These are phyloP conservation scores for Danaus melanippus DNA, from an alignment of 1,140 invertebrate genomes.

Conservation along the genomic window DNA sequence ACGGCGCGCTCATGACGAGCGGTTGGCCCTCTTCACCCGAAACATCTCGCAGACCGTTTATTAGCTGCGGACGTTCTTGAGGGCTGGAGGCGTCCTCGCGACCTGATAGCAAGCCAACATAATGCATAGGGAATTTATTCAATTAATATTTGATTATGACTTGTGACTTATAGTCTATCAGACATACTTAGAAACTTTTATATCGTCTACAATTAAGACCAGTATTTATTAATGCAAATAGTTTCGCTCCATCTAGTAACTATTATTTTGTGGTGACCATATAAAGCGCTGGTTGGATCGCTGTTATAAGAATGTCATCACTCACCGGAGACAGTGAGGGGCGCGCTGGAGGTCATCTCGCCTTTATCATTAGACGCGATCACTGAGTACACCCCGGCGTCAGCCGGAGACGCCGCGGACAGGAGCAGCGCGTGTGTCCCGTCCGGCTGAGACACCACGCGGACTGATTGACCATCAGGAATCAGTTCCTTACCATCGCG, in stretches of 20 bases:
- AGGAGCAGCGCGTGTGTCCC: slow-evolving; percentile 78
- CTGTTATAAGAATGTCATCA: slow-evolving; percentile 8
- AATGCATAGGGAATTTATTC: neutral
- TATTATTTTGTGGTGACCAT: no score
- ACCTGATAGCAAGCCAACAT: slow-evolving; percentile 30
- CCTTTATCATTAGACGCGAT: slow-evolving; percentile 84
- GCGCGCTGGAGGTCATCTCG: slow-evolving; percentile 77
- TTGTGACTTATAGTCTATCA: no score
- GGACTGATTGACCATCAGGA: slow-evolving; percentile 80
- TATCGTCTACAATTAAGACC: no score
- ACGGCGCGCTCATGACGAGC: slow-evolving; percentile 77
- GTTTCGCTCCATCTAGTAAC: no score
- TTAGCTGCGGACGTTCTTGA: slow-evolving; percentile 83
- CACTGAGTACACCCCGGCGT: slow-evolving; percentile 84
- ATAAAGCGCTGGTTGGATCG: no score
- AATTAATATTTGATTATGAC: no score
- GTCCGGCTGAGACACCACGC: slow-evolving; percentile 78
- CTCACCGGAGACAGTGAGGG: slow-evolving; percentile 76
- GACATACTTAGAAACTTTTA: no score
- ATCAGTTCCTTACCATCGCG: slow-evolving; percentile 84
- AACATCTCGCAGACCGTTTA: slow-evolving; percentile 81
- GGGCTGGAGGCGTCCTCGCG: slow-evolving; percentile 75
- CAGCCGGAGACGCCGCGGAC: slow-evolving; percentile 76
- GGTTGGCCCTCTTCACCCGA: slow-evolving; percentile 85
- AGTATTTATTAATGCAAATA: no score